Base-by-base conservation (phyloP, 2,888 invertebrate species). In the Molorchus minor region DNA sequence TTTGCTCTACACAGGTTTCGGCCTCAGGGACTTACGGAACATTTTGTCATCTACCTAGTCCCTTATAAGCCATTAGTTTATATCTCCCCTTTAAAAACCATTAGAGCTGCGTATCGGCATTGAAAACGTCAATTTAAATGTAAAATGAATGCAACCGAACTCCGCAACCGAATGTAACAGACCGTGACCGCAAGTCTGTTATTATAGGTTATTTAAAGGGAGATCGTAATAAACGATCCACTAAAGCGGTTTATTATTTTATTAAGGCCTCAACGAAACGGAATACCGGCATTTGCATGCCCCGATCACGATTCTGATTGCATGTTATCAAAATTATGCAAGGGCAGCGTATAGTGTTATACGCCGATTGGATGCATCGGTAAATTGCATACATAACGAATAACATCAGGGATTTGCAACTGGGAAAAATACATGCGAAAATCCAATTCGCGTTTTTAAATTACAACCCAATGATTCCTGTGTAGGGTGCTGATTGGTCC, bases 211-310 rank as follows among this genome's bases (percentile, higher is more conserved):
- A 64, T 64, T 64, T 61, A 56, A 53, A 41, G 51, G 52, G 55
- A 54, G 25, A 61, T 58, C 47, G 58, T 56, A 64, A 58, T 61
- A 56, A 61, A 57, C 49, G 56, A 53, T 52, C 55, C 58, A 45
- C 41, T 60, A 56, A 62, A 59, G 61, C 56, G 59, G 58, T 64
- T 55, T 60, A 64, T 64, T 64, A 64, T 64, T 64, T 64, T 59
- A 64, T 64, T 62, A 49, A 16, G 33, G 21, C 20, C 20, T 21
- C 33, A 30, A 25, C 49, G 21, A 49, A 49, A 49, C 38, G 38
- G 38, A 25, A 38, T 47, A 59, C 56, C 57, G 38, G 59, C 53
- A 64, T 64, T 64, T 60, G 64, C 64, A 64, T 64, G 62, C 58
- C 59, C 51, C 61, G 46, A 64, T 64, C 56, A 61, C 53, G 47